Base-by-base conservation (phyloP, 2,113 vertebrate genomes). In the Acrocephalus arundinaceus region DNA sequence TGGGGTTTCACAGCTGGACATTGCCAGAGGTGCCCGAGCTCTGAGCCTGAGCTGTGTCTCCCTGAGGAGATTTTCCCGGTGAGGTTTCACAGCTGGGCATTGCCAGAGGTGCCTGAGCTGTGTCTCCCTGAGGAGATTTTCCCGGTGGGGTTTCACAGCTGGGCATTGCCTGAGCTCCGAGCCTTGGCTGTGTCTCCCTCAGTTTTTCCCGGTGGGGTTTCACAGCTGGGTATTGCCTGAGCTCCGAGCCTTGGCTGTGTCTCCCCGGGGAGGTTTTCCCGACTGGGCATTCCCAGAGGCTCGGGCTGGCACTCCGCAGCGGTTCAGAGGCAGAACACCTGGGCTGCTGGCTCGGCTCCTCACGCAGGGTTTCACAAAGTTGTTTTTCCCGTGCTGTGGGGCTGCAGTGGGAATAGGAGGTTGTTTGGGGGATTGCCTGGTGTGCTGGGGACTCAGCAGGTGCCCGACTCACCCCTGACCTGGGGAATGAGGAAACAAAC, bases 321-420 rank as follows among this genome's bases (percentile, higher is more conserved):
- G 22, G 58, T 22, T 37, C 58, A 7, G 15, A 3, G n/a, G 22
- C 33, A 15, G 37, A 5, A 30, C 35, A 0, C 2, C 63, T 3
- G 46, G 3, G 66, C 55, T 15, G 72, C 13, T 2, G 49, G 20
- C 24, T 28, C 51, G 14, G 61, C 48, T 46, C 4, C 35, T n/a
- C 3, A 0, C 0, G 2, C 37, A 4, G 1, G 6, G 10, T 3
- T 17, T 13, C 2, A 2, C 25, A 14, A n/a, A 66, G 61, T 49
- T 41, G 51, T 25, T 23, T 57, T 52, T 39, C 7, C 35, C 27
- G 20, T 65, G 76, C 80, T 6, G 30, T 17, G 1, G 14, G 57
- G 33, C 54, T 18, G 31, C 58, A 21, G 57, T 14, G 33, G 74
- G 30, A 41, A 67, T 16, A 1, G 24, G 61, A 52, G 4, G 6